Base-by-base conservation (phyloP, 2,113 vertebrate species). In the Sitta europaea region DNA sequence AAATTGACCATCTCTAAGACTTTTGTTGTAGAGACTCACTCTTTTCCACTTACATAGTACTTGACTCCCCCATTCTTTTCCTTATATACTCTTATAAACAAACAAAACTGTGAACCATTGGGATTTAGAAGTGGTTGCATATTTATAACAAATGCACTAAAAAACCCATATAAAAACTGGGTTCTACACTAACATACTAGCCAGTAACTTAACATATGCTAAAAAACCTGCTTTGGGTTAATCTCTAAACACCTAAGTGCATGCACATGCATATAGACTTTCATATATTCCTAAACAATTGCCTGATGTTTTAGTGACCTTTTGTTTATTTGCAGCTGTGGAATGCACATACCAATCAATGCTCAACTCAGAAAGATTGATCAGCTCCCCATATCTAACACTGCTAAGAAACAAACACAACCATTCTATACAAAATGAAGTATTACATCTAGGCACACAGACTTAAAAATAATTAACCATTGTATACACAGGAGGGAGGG, bases 191-290 rank as follows among this genome's bases (percentile, higher is more conserved):
- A 90, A 73, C 24, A 43, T 66, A 76, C 2, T 2, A 86, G 54
- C 14, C 54, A 86, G 35, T 57, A 78, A 85, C 22, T 59, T 59
- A 87, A 68, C 27, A 82, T 29, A 14, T 18, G 36, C 70, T 82
- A 94, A 67, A 45, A 85, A 45, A 29, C 17, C 20, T 66, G 35
- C 68, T 70, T 35, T 36, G 36, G 85, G n/a, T 93, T 92, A 50
- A 36, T 75, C 36, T 79, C 66, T 75, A 73, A 86, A 85, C 53
- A 71, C 15, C 8, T 40, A 81, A 0, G 0, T 54, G 31, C 86
- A 92, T 68, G 82, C 86, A 94, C 95, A 90, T 88, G 88, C 79
- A 83, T 62, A 88, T 31, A 73, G 67, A 72, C 38, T 86, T 71
- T 15, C 28, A 79, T 19, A 58, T 59, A 74, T 55, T 96, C 67